A percentile compares a stretch with the other conserved stretches of the same genome.
phyloP scores from a whole-genome alignment of 1,140 invertebrate species.

The Zaprionus davidi region DNA sequence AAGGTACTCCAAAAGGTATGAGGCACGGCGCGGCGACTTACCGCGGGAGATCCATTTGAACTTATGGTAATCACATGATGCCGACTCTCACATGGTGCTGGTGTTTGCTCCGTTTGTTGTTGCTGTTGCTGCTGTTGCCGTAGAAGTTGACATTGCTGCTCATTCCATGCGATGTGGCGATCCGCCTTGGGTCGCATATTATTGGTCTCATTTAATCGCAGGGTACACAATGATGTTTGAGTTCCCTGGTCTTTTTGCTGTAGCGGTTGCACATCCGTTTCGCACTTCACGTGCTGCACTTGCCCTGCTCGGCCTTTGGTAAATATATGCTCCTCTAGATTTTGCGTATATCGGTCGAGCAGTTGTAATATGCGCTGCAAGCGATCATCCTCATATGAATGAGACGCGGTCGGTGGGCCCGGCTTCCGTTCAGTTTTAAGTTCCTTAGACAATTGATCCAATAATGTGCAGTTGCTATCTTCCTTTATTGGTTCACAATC shows the following conservation, averaged over 20 bases:
- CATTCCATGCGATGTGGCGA: not conserved
- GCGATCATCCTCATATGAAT: slow-evolving; percentile 3
- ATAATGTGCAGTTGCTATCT: not conserved
- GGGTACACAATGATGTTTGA: slow-evolving; percentile 37
- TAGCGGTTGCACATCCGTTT: not conserved
- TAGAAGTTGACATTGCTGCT: not conserved
- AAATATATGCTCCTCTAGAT: slow-evolving; percentile 43
- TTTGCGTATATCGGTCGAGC: slow-evolving; percentile 51
- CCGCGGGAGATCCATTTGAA: slow-evolving; percentile 35
- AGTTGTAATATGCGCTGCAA: slow-evolving; percentile 49
- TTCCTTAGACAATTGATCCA: not conserved
- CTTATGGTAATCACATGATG: slow-evolving; percentile 70
- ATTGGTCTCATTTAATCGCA: not conserved
- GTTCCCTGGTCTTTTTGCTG: slow-evolving; percentile 47
- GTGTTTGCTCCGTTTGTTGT: slow-evolving; percentile 5
- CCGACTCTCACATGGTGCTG: slow-evolving; percentile 55
- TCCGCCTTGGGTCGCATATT: not conserved
- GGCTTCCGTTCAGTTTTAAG: too few relatives aligned
- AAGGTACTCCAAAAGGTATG: slow-evolving; percentile 29
- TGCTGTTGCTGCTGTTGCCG: slow-evolving; percentile 17
- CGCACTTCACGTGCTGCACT: not conserved
- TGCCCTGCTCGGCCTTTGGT: not conserved
- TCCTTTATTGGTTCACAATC: not conserved
- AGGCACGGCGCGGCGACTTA: slow-evolving; percentile 3
- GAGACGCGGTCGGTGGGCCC: not conserved